A percentile compares a stretch with the other conserved stretches of the same genome.
phyloP scores from a whole-genome alignment of 2,888 invertebrate species.

The Mesorhabditis spiculigera region DNA sequence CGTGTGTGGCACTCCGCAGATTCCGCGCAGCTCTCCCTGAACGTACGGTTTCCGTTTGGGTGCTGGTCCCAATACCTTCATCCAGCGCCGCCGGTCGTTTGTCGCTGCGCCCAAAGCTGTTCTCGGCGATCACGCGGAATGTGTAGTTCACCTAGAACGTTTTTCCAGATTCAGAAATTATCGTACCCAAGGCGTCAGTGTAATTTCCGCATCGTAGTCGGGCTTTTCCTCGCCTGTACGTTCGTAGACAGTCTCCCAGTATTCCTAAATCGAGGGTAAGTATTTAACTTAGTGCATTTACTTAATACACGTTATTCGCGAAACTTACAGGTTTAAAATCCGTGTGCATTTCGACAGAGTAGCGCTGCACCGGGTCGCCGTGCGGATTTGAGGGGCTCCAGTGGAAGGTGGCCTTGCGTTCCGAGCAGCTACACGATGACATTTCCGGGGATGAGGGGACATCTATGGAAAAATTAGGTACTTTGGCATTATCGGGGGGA shows the following conservation, averaged over 20 bases:
- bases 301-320: constrained; percentile 1
- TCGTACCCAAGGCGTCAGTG: constrained; percentile 73
- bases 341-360: constrained; percentile 58
- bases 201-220: constrained; percentile 59
- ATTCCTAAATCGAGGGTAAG: constrained; percentile 16
- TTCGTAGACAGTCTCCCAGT: constrained; percentile 38
- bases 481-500: not conserved
- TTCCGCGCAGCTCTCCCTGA: not conserved
- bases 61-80: constrained; percentile 58
- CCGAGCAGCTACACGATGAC: constrained; percentile 70
- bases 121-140: constrained; percentile 84
- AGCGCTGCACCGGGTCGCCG: constrained; percentile 83
- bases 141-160: constrained; percentile 81
- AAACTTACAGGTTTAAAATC: constrained; percentile 25
- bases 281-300: not conserved
- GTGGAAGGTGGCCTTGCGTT: constrained; percentile 72
- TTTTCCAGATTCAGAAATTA: not conserved
- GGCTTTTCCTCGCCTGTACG: constrained; percentile 34
- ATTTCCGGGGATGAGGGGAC: constrained; percentile 83
- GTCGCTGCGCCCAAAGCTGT: constrained; percentile 74
- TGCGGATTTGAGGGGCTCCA: constrained; percentile 93
- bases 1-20: constrained; percentile 76
- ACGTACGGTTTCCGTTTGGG: not conserved
- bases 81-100: constrained; percentile 68
- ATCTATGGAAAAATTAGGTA: constrained; percentile 67